Base-by-base conservation (phyloP, 2,113 vertebrate species). In the Gobius niger region DNA sequence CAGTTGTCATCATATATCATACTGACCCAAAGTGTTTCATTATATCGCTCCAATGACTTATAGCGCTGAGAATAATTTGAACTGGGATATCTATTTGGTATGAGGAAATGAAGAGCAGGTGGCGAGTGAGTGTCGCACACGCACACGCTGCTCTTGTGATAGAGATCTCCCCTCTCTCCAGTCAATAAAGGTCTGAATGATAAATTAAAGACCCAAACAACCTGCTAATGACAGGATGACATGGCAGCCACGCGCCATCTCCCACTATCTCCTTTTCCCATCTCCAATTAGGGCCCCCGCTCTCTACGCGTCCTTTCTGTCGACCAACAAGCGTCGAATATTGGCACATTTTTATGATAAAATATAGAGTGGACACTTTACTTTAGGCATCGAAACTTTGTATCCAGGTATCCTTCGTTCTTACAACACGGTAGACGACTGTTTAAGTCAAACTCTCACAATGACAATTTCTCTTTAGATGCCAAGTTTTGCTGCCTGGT, bases 191-290 rank as follows among this genome's bases (percentile, higher is more conserved):
- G 87, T 84, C 74, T 82, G 73, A 87, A 88, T 89, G 85, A 91
- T 91, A 67, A 89, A 91, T 90, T 90, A 88, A 91, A 86, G 85
- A 82, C 75, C 86, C 79, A 86, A 89, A 91, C 88, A 91, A 86
- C 80, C 81, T 67, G 80, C 86, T 89, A 90, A 90, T 90, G 87
- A 90, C 80, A 85, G 85, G 78, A 84, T 81, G 84, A 91, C 86
- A 88, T 61, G 84, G 84, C 72, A 76, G 75, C 82, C 86, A 84
- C 83, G 78, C 72, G 77, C 75, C 75, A 42, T 49, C 75, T 71
- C 70, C 34, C 1, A 54, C 62, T 85, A 87, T 90, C 83, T 80
- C 67, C 19, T 70, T 61, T 77, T 70, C 79, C 68, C 76, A 87
- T 87, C 84, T 86, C 75, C 24, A 24, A 69, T 65, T 41, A 65